A percentile compares a stretch with the other conserved stretches of the same genome.
These are phyloP conservation scores for Heliconius eleuchia DNA, from an alignment of 1,140 invertebrate species.

Conservation along the genomic window DNA sequence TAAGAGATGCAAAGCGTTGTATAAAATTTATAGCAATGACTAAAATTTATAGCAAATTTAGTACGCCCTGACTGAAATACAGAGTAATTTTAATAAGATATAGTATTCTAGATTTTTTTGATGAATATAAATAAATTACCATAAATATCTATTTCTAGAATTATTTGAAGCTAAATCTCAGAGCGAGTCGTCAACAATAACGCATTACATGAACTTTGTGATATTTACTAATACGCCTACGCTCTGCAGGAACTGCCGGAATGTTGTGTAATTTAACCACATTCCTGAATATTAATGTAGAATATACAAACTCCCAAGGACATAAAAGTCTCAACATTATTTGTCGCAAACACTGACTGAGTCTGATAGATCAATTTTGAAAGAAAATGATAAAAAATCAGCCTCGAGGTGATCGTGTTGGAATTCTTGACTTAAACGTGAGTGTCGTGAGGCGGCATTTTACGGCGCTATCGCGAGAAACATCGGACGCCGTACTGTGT, in stretches of 20 bases:
- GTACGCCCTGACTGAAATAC: not conserved
- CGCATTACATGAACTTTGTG: slow-evolving; percentile 37
- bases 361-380: slow-evolving; percentile 33
- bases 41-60: not conserved
- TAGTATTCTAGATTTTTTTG: too few species aligned
- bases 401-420: slow-evolving; percentile 60
- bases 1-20: slow-evolving; percentile 60
- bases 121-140: too few species aligned
- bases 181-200: too few species aligned
- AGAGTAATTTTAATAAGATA: too few species aligned
- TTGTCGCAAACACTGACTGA: slow-evolving; percentile 26
- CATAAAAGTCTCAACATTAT: slow-evolving; percentile 46
- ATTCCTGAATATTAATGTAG: slow-evolving; percentile 73
- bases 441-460: slow-evolving; percentile 76
- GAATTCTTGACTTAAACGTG: slow-evolving; percentile 58
- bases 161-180: too few species aligned
- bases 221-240: slow-evolving; percentile 73
- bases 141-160: too few species aligned
- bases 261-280: slow-evolving; percentile 73
- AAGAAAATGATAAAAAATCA: slow-evolving; percentile 48
- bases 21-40: slow-evolving; percentile 51
- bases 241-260: slow-evolving; percentile 59
- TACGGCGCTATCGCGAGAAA: slow-evolving; percentile 69
- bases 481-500: slow-evolving; percentile 56
- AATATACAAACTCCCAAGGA: slow-evolving; percentile 67